phyloP scores from a whole-genome alignment of 2,888 invertebrate species.

The Arge pagana region DNA sequence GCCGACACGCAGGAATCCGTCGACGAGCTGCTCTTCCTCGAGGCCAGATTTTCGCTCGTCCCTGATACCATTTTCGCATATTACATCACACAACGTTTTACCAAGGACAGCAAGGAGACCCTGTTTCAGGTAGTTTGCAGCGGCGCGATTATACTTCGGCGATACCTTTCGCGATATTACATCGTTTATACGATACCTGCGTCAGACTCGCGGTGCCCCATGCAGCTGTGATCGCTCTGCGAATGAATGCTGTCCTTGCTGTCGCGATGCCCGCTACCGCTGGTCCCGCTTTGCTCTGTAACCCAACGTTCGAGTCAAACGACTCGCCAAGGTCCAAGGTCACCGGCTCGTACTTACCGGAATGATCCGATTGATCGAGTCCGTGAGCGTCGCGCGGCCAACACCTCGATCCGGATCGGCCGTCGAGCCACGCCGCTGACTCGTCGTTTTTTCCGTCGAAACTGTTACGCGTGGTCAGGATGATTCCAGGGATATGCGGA shows the following conservation, averaged over 20 bases:
- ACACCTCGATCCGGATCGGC: slow-evolving; percentile 33
- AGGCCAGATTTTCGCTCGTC: slow-evolving; percentile 54
- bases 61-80: slow-evolving; percentile 29
- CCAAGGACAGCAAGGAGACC: too few relatives aligned
- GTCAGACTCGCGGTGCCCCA: slow-evolving; percentile 51
- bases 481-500: slow-evolving; percentile 57
- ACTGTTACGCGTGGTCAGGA: slow-evolving; percentile 54
- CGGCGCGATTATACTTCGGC: not conserved
- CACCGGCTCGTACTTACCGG: too few relatives aligned
- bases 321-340: too few relatives aligned
- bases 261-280: slow-evolving; percentile 49
- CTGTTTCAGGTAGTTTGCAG: too few relatives aligned
- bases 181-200: slow-evolving; percentile 37
- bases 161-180: not conserved
- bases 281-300: slow-evolving; percentile 52
- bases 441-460: slow-evolving; percentile 47
- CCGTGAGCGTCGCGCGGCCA: slow-evolving; percentile 53
- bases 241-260: slow-evolving; percentile 55
- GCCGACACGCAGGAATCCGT: slow-evolving; percentile 66
- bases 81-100: too few relatives aligned
- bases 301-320: too few relatives aligned
- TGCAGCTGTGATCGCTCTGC: slow-evolving; percentile 45
- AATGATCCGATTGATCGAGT: slow-evolving; percentile 54
- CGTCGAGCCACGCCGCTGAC: slow-evolving; percentile 23
- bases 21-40: slow-evolving; percentile 66